Base-by-base conservation (phyloP, 35 echinoderm and acorn worm genomes). In the Stichopus chloronotus region DNA sequence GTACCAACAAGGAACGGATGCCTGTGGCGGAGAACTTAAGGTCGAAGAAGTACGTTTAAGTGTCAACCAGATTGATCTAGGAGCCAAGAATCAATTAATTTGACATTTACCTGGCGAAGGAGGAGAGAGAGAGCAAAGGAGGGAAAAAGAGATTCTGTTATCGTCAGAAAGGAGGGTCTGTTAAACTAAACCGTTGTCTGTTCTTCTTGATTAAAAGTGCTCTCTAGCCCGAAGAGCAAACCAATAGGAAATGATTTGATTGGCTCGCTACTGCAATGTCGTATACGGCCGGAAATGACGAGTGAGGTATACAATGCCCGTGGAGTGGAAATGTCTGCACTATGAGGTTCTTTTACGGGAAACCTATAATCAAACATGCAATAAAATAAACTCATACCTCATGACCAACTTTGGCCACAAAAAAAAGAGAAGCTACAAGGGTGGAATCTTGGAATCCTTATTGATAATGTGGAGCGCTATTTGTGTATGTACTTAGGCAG, bases 1-100 rank as follows among this genome's bases (percentile, higher is more conserved):
- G 55, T 85, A 85, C 82, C 52, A 58, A 58, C 82, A 58, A 21
- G n/a, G 82, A 85, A 85, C 7, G 69, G 17, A 85, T 21, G 56
- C 55, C 20, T 23, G 54, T 85, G 82, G 52, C 55, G 82, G 82
- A 9, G 57, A 58, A 58, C 57, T 6, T 85, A 58, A 85, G 82
- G 82, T 85, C 82, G 57, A 58, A 25, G 82, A 85, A 85, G 82
- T 85, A 53, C 82, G 58, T 53, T 85, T 85, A 74, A 85, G 82
- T 85, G 82, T 85, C 82, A 85, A 85, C 57, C 22, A 58, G 55
- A 85, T 85, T 85, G 82, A 85, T 85, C 24, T 85, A 20, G 13
- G 82, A 85, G 82, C 55, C 57, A 85, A 85, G 82, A 85, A 85
- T 85, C 82, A 85, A 85, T 85, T 85, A 85, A 85, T 85, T 85